These are phyloP conservation scores for Luehdorfia chinensis DNA, from an alignment of 1,140 invertebrate species.

Conservation along the genomic window DNA sequence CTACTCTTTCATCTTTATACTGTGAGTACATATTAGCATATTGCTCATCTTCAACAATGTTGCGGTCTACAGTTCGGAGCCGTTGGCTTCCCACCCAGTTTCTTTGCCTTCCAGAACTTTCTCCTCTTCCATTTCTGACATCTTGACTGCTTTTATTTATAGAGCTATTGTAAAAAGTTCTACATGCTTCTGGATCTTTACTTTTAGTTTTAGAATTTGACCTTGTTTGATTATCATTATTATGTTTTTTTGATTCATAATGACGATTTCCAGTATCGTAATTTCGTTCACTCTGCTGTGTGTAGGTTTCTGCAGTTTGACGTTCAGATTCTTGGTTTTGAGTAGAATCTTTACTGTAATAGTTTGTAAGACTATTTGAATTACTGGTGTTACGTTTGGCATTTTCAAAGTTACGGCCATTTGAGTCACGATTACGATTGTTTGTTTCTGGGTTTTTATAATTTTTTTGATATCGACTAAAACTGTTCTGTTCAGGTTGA, in stretches of 20 bases:
- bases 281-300: constrained; percentile 30
- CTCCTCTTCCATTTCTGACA: constrained; percentile 47
- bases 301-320: neutral
- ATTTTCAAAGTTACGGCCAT: constrained; percentile 31
- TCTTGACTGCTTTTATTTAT: constrained; percentile 53
- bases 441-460: constrained; percentile 23
- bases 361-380: neutral
- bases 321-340: constrained; percentile 8
- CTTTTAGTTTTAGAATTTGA: constrained; percentile 49
- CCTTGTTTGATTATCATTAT: constrained; percentile 35
- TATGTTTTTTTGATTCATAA: constrained; percentile 24
- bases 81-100: constrained; percentile 53
- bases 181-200: constrained; percentile 46
- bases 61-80: constrained; percentile 38
- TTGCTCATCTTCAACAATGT: constrained; percentile 54
- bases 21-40: constrained; percentile 56
- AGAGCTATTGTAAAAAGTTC: constrained; percentile 62
- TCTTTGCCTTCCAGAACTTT: constrained; percentile 36
- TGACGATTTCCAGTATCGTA: constrained; percentile 20
- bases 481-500: constrained; percentile 16
- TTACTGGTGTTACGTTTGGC: constrained; percentile 21
- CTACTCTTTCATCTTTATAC: constrained; percentile 36
- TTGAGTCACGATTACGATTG: constrained; percentile 28
- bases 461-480: constrained; percentile 27
- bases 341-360: neutral